These are phyloP conservation scores for Zophobas morio DNA, from an alignment of 1,140 invertebrate species.

Conservation along the genomic window DNA sequence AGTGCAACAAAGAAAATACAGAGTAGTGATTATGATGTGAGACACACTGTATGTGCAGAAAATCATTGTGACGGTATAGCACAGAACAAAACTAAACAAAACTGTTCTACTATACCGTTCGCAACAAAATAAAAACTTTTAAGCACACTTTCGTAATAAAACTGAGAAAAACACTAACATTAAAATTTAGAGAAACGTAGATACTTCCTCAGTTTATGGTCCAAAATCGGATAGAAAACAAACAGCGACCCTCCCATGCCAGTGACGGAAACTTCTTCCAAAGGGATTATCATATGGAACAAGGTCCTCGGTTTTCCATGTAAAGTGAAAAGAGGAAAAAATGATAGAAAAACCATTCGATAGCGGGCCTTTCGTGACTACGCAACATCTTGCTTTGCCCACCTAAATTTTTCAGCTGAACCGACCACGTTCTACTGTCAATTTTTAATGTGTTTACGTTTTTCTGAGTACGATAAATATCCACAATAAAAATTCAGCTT, in stretches of 20 bases:
- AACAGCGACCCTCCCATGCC: background rate
- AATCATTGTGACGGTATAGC: too few relatives aligned
- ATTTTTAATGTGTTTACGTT: constrained; percentile 42
- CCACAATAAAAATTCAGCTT: constrained; percentile 33
- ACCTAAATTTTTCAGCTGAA: constrained; percentile 25
- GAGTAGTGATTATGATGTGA: too few relatives aligned
- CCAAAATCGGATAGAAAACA: background rate
- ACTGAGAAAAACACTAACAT: background rate
- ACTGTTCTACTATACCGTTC: too few relatives aligned
- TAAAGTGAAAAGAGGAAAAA: constrained; percentile 5
- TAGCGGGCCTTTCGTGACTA: constrained; percentile 18
- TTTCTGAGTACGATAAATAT: constrained; percentile 35
- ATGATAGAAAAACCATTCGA: constrained; percentile 12
- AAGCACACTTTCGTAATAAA: background rate
- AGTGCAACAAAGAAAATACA: too few relatives aligned
- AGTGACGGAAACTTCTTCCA: background rate
- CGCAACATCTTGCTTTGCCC: constrained; percentile 8
- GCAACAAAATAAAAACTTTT: background rate
- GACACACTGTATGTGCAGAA: too few relatives aligned
- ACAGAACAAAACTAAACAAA: too few relatives aligned
- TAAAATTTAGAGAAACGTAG: background rate
- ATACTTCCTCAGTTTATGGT: background rate
- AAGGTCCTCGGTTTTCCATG: background rate
- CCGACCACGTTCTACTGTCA: constrained; percentile 10
- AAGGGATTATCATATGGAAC: constrained; percentile 15